Percentiles rank a stretch among this genome's conserved stretches.
phyloP scores from a whole-genome alignment of 2,888 invertebrate species.

The Lepidocyrtinus sp. region DNA sequence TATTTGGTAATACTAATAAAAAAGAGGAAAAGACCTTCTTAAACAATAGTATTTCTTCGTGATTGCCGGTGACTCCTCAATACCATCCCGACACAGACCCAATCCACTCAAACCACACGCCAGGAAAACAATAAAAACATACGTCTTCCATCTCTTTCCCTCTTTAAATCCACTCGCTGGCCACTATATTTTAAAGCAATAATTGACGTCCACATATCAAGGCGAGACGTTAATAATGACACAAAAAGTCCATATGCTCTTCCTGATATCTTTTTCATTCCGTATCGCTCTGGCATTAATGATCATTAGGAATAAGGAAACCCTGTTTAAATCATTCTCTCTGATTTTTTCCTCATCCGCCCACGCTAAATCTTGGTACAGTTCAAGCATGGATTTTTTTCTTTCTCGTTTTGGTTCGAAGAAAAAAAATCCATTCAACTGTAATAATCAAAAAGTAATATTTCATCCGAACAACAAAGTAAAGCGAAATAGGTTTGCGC shows the following conservation, averaged over 20 bases:
- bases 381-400: slow-evolving; percentile 5
- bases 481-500: slow-evolving; percentile 14
- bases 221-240: not conserved
- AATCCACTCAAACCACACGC: not conserved
- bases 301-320: slow-evolving; percentile 11
- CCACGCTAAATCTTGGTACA: not conserved
- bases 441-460: slow-evolving; percentile 31
- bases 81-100: not conserved
- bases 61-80: not conserved
- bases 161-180: not conserved
- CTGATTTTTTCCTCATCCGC: not conserved
- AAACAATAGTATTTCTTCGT: slow-evolving; percentile 1
- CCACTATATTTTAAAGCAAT: not conserved
- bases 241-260: not conserved
- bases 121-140: not conserved
- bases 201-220: not conserved
- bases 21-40: slow-evolving; percentile 3
- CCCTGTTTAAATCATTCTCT: slow-evolving; percentile 7
- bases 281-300: slow-evolving; percentile 7
- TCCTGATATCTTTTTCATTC: not conserved
- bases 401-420: not conserved
- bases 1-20: slow-evolving; percentile 47
- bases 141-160: not conserved
- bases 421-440: slow-evolving; percentile 4
- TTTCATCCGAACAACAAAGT: slow-evolving; percentile 13